Base-by-base conservation (phyloP, 2,797 vertebrate species). In the Echiichthys vipera region DNA sequence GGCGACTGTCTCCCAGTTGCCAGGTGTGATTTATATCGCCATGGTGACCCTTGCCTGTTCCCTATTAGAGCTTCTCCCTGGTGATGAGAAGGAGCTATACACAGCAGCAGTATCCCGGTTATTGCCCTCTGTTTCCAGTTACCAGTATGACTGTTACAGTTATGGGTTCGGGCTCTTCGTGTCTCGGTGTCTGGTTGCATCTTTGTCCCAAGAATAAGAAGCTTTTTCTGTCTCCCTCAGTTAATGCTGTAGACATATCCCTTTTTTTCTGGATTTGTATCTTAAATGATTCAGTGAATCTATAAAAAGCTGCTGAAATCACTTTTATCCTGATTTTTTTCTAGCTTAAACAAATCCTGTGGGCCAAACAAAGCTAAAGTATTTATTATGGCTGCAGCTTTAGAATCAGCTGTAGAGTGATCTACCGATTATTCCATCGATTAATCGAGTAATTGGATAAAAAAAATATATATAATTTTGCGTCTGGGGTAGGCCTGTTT, bases 21-120 rank as follows among this genome's bases (percentile, higher is more conserved):
- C 89, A 92, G 91, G 88, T 91, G 90, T 91, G 90, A 92, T 93
- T 91, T 91, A 91, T 90, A 89, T 91, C 50, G 69, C 82, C 84
- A 86, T 89, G 87, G 86, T 91, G 91, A 91, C 89, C 92, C 87
- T 65, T 83, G 83, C 56, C 88, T 91, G 90, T 90, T 92, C 78
- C 78, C 87, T 84, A 87, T 90, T 87, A 90, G 82, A 85, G 76
- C 65, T 32, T 79, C 80, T 87, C 81, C 81, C 77, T 51, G 43
- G 82, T 74, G 85, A 87, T 76, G 55, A 74, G 76, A 56, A 40
- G 49, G 43, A 74, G 76, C 75, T 63, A 45, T 64, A 74, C 78
- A 64, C 65, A 80, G 73, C 67, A 71, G 59, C 68, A 62, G 51
- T 71, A 77, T 83, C 78, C 77, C 63, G 78, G 69, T 76, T 86